Conservation (phyloP, 2,888 invertebrate genomes). For the Margaritifera margaritifera region DNA sequence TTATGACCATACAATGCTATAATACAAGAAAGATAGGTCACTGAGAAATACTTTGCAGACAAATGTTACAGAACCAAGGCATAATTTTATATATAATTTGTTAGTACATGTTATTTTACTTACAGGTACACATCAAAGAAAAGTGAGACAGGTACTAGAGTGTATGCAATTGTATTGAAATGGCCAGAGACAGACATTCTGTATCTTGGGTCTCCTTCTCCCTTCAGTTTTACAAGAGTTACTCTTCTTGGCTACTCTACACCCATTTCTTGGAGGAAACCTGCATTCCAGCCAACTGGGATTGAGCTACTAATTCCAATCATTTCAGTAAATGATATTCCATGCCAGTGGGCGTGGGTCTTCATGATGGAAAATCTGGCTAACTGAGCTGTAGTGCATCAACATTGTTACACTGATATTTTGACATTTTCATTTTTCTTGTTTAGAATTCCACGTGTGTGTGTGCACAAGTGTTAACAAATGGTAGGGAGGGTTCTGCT, state of each 20-base stretch:
- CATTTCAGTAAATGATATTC: constrained; percentile 54
- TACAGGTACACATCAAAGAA: no score
- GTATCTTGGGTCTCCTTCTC: constrained; percentile 74
- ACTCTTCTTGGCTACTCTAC: constrained; percentile 75
- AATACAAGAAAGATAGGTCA: no score
- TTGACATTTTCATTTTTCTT: no score
- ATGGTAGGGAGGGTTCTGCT: no score
- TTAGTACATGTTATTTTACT: no score
- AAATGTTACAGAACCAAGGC: no score
- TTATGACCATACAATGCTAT: no score
- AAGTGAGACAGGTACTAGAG: constrained; percentile 26
- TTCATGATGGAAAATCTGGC: constrained; percentile 58
- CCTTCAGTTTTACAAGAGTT: constrained; percentile 70
- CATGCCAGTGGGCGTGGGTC: constrained; percentile 66
- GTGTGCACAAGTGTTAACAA: no score
- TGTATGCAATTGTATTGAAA: constrained; percentile 81
- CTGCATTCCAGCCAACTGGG: constrained; percentile 31
- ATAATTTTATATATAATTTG: no score
- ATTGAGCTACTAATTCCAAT: constrained; percentile 59
- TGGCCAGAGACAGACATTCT: constrained; percentile 81
- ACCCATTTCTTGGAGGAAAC: constrained; percentile 39
- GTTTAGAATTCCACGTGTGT: no score
- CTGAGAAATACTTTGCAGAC: no score
- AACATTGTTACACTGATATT: no score
- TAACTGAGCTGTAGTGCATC: constrained; percentile 8